Percentiles rank a stretch among this genome's conserved stretches.
Conservation (phyloP, 2,113 vertebrate species). For the Geococcyx californianus region DNA sequence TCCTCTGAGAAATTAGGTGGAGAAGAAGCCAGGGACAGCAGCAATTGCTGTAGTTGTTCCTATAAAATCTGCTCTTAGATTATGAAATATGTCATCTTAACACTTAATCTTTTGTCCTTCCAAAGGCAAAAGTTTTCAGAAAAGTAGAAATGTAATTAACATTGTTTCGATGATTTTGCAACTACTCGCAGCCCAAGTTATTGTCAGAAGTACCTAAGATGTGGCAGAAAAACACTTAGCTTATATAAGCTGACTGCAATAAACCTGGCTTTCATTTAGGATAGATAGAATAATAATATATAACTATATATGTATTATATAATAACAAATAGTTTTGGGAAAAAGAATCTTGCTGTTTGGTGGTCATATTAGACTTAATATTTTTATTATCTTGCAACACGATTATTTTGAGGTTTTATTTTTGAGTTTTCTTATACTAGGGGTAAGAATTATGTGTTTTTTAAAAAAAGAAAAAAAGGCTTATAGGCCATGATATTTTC, state of each 20-base stretch:
- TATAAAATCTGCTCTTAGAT: conserved; percentile 70
- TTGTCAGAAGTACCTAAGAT: not conserved
- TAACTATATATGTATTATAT: too few relatives aligned
- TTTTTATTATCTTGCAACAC: not conserved
- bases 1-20: conserved; percentile 70
- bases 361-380: not conserved
- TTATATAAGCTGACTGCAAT: not conserved
- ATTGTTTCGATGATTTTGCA: not conserved
- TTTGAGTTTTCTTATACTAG: not conserved
- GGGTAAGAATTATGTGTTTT: not conserved
- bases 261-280: not conserved
- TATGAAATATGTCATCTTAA: not conserved
- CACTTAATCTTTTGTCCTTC: conserved; percentile 27
- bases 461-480: not conserved
- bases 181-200: not conserved
- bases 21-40: conserved; percentile 65
- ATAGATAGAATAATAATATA: not conserved
- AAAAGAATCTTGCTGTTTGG: not conserved
- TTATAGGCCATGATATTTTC: not conserved
- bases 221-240: not conserved
- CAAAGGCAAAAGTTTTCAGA: conserved; percentile 22
- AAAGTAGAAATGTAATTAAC: conserved; percentile 7
- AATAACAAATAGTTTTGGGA: too few relatives aligned
- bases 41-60: conserved; percentile 70
- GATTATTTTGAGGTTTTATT: not conserved